phyloP scores from a whole-genome alignment of 1,140 invertebrate species.

The Caenorhabditis latens region DNA sequence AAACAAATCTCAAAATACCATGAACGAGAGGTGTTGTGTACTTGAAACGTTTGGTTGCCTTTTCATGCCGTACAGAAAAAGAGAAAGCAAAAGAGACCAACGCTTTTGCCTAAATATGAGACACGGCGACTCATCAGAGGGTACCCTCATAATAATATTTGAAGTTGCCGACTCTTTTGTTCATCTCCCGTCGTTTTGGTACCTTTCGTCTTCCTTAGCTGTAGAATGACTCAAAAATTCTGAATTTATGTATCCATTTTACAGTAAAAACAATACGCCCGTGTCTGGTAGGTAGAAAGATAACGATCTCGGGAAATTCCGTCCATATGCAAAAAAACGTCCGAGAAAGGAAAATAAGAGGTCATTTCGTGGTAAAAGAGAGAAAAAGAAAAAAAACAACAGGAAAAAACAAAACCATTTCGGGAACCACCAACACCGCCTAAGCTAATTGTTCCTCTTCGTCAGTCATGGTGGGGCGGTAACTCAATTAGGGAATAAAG shows the following conservation, averaged over 20 bases:
- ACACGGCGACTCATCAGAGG: not conserved
- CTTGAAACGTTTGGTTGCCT: slow-evolving; percentile 33
- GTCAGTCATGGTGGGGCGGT: slow-evolving; percentile 38
- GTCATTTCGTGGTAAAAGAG: not conserved
- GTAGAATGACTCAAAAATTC: slow-evolving; percentile 14
- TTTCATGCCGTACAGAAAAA: slow-evolving; percentile 36
- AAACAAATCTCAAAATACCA: slow-evolving; percentile 56
- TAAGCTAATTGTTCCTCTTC: slow-evolving; percentile 50
- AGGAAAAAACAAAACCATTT: slow-evolving; percentile 27
- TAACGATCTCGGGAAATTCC: slow-evolving; percentile 35
- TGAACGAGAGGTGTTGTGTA: slow-evolving; percentile 52
- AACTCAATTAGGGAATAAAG: slow-evolving; percentile 49
- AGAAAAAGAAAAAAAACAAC: not conserved
- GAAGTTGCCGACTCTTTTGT: slow-evolving; percentile 21
- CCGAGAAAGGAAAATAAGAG: slow-evolving; percentile 42
- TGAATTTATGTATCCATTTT: not conserved
- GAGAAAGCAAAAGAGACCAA: not conserved
- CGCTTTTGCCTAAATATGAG: slow-evolving; percentile 1
- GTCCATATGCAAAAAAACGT: not conserved
- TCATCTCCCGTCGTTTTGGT: not conserved
- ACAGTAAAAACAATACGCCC: not conserved
- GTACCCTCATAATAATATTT: not conserved
- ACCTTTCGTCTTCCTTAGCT: not conserved
- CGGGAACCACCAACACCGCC: not conserved
- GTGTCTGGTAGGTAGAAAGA: slow-evolving; percentile 28